Evolutionary conservation across 2,113 vertebrate species (phyloP), one percentile per base, ranked within the genome.

Genomic region (Corythornis vintsioides): DNA sequence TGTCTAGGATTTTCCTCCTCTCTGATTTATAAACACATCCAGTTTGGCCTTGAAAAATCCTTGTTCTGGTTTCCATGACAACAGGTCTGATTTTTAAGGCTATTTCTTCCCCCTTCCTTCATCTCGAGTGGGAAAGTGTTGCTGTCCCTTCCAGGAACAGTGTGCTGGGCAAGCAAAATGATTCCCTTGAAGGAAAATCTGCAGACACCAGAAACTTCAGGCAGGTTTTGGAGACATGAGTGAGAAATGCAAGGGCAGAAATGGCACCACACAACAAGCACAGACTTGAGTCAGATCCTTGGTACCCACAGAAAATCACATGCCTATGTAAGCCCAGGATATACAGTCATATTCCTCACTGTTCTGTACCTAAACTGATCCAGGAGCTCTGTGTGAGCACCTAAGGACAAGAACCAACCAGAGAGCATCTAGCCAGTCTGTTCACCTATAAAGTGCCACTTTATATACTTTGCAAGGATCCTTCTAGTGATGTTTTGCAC

Each of bases 21-120:
- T 88, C 28, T 60, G 56, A 66, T 88, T 85, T 91, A 38, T 42
- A 91, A 92, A 73, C 57, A 64, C 78, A 67, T 88, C 67, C 35
- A 59, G 53, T 93, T 88, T 72, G 93, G 88, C 81, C 89, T 94
- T 0, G 22, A 3, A 82, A 91, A 92, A 79, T 90, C 65, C 80
- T 83, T 79, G 22, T 66, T 92, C 91, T 83, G 43, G 94, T 96
- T 96, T 89, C 96, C 83, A 92, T 95, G 96, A 42, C 92, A 94
- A 96, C 96, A 75, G 17, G 29, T 50, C 66, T 86, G 85, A 71
- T 65, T 94, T 95, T 87, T 73, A 67, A 82, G 72, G 59, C 84
- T 93, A 47, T 94, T 94, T 89, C 86, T 92, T 80, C 65, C 35
- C 64, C 64, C 13, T 85, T 57, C 2, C 71, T 83, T 95, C 56